phyloP scores from a whole-genome alignment of 1,140 invertebrate species.

The Zelostemma sp. region DNA sequence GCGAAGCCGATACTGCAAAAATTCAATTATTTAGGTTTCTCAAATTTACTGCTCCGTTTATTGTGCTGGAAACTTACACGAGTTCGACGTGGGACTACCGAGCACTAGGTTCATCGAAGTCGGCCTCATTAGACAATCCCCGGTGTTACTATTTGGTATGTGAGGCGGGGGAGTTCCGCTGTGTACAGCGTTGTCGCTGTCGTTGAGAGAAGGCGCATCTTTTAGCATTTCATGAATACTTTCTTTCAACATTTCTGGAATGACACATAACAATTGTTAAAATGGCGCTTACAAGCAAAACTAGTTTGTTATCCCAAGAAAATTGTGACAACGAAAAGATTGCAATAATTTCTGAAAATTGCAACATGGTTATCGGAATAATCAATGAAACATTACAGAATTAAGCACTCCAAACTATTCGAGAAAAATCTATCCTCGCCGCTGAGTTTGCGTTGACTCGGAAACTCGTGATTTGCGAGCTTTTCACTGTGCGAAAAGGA shows the following conservation, averaged over 20 bases:
- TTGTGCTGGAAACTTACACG: conserved; percentile 42
- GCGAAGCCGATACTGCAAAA: conserved; percentile 56
- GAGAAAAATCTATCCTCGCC: too few relatives aligned
- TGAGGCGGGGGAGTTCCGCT: conserved; percentile 74
- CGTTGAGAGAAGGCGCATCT: conserved; percentile 84
- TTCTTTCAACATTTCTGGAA: too few relatives aligned
- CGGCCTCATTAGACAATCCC: conserved; percentile 64
- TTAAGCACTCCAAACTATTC: too few relatives aligned
- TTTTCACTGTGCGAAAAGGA: too few relatives aligned
- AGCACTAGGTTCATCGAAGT: conserved; percentile 65
- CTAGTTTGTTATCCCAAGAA: neutral
- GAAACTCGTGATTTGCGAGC: too few relatives aligned
- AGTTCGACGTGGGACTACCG: conserved; percentile 52
- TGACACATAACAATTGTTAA: too few relatives aligned
- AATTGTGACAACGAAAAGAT: neutral
- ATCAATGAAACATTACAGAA: too few relatives aligned
- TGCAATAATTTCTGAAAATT: neutral
- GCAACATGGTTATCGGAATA: too few relatives aligned
- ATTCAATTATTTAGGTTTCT: too few relatives aligned
- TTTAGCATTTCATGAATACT: conserved; percentile 92
- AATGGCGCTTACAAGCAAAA: too few relatives aligned
- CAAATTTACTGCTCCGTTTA: too few relatives aligned
- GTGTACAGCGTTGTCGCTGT: conserved; percentile 81
- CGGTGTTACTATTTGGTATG: conserved; percentile 63
- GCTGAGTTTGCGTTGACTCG: too few relatives aligned